Evolutionary conservation across 2,113 vertebrate genomes (phyloP).

Genomic region (Lutjanus erythropterus): DNA sequence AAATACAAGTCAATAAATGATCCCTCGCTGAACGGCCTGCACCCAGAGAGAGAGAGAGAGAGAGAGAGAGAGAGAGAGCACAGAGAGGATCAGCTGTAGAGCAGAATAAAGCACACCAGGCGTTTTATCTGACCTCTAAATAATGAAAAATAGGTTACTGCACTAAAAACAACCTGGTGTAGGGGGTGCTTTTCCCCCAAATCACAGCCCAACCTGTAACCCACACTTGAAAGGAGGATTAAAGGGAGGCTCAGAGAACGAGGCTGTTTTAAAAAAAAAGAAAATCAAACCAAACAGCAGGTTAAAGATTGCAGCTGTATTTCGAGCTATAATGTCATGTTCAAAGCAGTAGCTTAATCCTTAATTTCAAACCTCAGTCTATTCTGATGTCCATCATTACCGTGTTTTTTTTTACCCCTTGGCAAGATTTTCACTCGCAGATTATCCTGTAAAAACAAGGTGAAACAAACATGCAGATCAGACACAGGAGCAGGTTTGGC

Average conservation of each 20-base stretch:
- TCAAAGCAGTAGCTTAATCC: constrained; percentile 3
- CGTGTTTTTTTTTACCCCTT: not conserved
- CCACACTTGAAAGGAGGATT: constrained; percentile 27
- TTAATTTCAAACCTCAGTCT: not conserved
- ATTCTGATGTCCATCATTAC: not conserved
- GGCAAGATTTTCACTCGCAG: constrained; percentile 1
- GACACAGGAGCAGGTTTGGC: not conserved
- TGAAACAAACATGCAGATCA: not conserved
- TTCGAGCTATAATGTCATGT: not conserved
- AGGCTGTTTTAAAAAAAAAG: not conserved
- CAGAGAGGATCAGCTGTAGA: constrained; percentile 12
- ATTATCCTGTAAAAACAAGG: not conserved
- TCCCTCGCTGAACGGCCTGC: constrained; percentile 47
- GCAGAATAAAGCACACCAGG: constrained; percentile 31
- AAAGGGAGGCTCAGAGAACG: constrained; percentile 9
- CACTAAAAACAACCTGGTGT: constrained; percentile 38
- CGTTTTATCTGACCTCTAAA: constrained; percentile 55
- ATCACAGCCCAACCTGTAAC: constrained; percentile 18
- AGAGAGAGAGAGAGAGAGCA: not conserved
- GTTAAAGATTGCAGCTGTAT: constrained; percentile 13
- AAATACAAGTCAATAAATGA: constrained; percentile 74
- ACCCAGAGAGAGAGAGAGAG: constrained; percentile 1
- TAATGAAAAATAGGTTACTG: constrained; percentile 42
- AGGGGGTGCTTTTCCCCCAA: constrained; percentile 29
- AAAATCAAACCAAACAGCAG: not conserved